Base-by-base conservation (phyloP, 2,888 invertebrate species). In the Pterobdella sp. region DNA sequence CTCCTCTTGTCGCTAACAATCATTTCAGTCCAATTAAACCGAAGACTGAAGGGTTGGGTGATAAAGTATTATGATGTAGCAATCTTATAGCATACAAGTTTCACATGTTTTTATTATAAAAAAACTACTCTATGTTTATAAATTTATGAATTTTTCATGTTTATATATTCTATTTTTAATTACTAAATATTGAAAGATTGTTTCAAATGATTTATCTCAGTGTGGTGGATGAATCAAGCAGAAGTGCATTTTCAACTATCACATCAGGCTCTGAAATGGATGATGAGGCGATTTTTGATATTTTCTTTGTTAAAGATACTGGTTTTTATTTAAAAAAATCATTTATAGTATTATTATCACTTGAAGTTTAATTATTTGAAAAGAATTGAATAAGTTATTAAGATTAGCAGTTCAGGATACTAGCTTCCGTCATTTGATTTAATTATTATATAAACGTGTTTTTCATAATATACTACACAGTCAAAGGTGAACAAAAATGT, bases 211-310 rank as follows among this genome's bases (percentile, higher is more conserved):
- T n/a, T n/a, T n/a, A 14, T 22, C 52, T 22, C 32, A 34, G 37
- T 31, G 42, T 0, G 35, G 14, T 65, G 42, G 72, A 72, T 7
- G 66, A 64, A 31, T 64, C 72, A 7, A 64, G 49, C 31, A 34
- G 68, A 3, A 63, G 71, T 52, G 42, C 63, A 14, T 71, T 71
- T 37, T 71, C 71, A 34, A 36, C 52, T 31, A 18, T 72, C 34
- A 35, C 72, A 4, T 72, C 72, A 0, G 72, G 72, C 26, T 72
- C 72, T 1, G 72, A 72, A 42, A 42, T 37, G 4, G 72, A 72
- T 22, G 72, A 72, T n/a, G 66, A 66, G 72, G 65, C 42, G n/a
- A 26, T 60, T 2, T 1, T 31, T 71, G 71, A 2, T 14, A 14
- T 32, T 31, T 14, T 1, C 1, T 52, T 3, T 52, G 26, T 29